Evolutionary conservation across 2,113 vertebrate species (phyloP).

Genomic region (Corapipo altera): DNA sequence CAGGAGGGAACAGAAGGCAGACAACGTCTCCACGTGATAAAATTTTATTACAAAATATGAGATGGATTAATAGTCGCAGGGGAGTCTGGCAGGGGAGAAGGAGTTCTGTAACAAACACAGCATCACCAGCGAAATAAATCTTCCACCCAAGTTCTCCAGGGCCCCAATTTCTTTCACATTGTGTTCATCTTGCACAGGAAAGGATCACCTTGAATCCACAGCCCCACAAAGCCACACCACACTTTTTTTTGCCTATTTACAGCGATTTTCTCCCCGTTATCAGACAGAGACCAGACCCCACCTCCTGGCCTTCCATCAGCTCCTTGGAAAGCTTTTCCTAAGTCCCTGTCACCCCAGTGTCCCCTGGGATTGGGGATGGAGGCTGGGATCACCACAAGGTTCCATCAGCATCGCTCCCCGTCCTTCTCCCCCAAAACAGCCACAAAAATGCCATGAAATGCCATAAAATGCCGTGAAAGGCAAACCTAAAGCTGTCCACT

Average conservation of each 20-base stretch:
- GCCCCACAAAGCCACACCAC: background rate
- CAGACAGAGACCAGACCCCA: background rate
- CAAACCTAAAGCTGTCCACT: background rate
- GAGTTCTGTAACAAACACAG: background rate
- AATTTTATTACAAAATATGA: conserved; percentile 64
- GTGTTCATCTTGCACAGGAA: background rate
- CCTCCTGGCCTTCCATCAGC: background rate
- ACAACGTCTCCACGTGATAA: background rate
- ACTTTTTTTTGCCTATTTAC: conserved; percentile 33
- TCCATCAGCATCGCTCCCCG: background rate
- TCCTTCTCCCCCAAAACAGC: background rate
- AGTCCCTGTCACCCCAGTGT: background rate
- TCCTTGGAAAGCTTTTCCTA: background rate
- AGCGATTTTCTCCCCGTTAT: background rate
- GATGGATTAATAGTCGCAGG: background rate
- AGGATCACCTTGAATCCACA: background rate
- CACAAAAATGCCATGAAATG: background rate
- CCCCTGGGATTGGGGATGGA: accelerated
- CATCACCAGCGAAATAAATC: background rate
- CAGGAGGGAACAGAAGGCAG: background rate
- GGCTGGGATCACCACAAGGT: background rate
- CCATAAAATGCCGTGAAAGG: accelerated
- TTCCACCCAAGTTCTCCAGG: background rate
- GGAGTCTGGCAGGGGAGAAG: background rate
- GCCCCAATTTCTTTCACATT: background rate